These are phyloP conservation scores for Bombus fervidus DNA, from an alignment of 1,140 invertebrate genomes.

Conservation along the genomic window DNA sequence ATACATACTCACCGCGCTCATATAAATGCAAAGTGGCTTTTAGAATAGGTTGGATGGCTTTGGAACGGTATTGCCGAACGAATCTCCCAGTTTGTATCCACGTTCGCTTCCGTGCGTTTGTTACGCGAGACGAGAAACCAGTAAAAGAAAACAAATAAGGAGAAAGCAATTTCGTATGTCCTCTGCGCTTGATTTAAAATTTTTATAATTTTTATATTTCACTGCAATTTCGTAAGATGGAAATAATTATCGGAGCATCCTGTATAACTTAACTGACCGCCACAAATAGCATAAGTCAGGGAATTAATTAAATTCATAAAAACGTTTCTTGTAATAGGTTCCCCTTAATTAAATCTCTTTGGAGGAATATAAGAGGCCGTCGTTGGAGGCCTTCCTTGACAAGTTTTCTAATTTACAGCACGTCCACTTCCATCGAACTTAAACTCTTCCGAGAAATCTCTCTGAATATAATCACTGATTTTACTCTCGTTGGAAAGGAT, in stretches of 20 bases:
- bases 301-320: background rate
- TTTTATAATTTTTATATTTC: background rate
- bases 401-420: background rate
- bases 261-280: background rate
- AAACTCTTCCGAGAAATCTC: background rate
- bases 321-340: background rate
- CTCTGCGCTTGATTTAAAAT: background rate
- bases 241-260: background rate
- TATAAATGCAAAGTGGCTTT: slow-evolving; percentile 74
- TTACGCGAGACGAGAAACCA: background rate
- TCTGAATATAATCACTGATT: background rate
- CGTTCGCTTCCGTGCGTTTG: background rate
- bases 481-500: background rate
- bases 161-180: background rate
- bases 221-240: background rate
- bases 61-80: background rate
- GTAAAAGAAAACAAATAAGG: background rate
- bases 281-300: too few species aligned
- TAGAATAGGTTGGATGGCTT: slow-evolving; percentile 21
- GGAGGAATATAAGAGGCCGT: background rate
- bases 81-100: background rate
- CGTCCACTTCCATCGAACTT: background rate
- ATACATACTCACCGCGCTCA: slow-evolving; percentile 43
- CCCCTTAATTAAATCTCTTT: background rate
- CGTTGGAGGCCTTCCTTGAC: background rate